These are phyloP conservation scores for Halichondria panicea DNA, from an alignment of 37 sponge, comb jelly and placozoan genomes.

Conservation along the genomic window DNA sequence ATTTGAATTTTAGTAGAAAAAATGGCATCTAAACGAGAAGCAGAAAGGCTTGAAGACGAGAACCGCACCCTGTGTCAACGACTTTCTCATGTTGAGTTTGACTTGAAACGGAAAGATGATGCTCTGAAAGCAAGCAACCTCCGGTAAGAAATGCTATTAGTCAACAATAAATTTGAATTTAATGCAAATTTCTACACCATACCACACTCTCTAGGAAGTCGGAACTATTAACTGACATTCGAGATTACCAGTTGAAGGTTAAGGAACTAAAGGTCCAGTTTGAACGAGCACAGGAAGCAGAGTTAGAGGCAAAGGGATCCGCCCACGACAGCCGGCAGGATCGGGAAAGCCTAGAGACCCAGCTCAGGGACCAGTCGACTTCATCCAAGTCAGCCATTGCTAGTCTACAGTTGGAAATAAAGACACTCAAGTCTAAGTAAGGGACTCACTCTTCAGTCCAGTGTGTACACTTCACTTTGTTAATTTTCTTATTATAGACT, in stretches of 20 bases:
- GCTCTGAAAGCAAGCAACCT: conserved; percentile 23
- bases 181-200: background rate
- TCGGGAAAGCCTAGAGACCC: conserved; percentile 16
- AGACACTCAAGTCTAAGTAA: conserved; percentile 45
- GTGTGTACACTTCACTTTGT: background rate
- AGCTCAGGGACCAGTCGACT: conserved; percentile 36
- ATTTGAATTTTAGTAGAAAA: conserved; percentile 3
- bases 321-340: conserved; percentile 21
- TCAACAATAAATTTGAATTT: background rate
- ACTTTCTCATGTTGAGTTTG: conserved; percentile 34
- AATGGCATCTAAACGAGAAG: conserved; percentile 32
- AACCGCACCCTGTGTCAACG: conserved; percentile 33
- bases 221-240: conserved; percentile 35
- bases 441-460: background rate
- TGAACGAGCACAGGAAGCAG: conserved; percentile 25
- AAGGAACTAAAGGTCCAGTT: conserved; percentile 43
- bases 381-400: conserved; percentile 31
- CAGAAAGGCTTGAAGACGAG: conserved; percentile 49
- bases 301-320: conserved; percentile 22
- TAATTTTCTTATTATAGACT: conserved; percentile 19
- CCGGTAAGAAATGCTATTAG: conserved; percentile 7
- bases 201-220: conserved; percentile 13
- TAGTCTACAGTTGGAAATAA: conserved; percentile 48
- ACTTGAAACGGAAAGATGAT: conserved; percentile 42
- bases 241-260: conserved; percentile 29